These are phyloP conservation scores for Emydoidea blandingii DNA, from an alignment of 2,797 vertebrate genomes.

Conservation along the genomic window DNA sequence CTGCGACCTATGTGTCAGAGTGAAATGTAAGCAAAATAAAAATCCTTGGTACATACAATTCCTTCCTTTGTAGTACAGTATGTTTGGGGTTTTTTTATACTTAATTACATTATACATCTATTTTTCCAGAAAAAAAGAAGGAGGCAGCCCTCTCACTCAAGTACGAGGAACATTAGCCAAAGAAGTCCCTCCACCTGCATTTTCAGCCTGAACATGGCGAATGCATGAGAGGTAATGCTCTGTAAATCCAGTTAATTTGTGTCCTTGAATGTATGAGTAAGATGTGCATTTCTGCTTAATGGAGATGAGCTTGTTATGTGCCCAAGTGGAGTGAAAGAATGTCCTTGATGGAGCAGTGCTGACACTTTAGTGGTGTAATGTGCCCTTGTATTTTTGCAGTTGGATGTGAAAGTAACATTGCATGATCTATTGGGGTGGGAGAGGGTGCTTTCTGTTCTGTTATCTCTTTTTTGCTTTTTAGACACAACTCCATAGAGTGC, in stretches of 20 bases:
- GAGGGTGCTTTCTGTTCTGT: background rate
- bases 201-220: background rate
- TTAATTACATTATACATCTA: background rate
- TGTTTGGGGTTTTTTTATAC: background rate
- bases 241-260: background rate
- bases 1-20: background rate
- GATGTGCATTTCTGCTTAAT: background rate
- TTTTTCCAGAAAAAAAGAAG: background rate
- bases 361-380: background rate
- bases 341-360: background rate
- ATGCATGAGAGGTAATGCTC: background rate
- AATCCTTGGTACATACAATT: background rate
- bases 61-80: background rate
- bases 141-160: background rate
- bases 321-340: background rate
- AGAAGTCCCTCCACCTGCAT: background rate
- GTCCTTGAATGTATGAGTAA: background rate
- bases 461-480: background rate
- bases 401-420: background rate
- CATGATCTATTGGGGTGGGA: rapidly evolving
- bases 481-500: background rate
- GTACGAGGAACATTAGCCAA: background rate
- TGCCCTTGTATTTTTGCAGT: background rate
- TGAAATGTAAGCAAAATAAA: constrained; percentile 35
- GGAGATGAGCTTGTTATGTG: background rate